Evolutionary conservation across 2,888 invertebrate species (phyloP).

Genomic region (Meteorus colon): DNA sequence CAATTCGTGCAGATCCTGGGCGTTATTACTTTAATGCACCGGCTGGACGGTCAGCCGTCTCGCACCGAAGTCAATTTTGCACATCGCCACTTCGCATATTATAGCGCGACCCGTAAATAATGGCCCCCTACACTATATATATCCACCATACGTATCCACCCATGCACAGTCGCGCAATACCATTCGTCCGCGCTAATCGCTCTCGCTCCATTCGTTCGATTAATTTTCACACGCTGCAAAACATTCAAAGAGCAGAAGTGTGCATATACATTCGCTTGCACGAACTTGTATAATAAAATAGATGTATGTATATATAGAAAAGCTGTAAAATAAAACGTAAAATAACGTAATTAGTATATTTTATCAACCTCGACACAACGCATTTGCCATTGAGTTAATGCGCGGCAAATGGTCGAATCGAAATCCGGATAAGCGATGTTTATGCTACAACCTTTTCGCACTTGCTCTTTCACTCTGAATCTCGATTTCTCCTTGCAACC

Average conservation of each 20-base stretch:
- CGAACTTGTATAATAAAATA: not conserved
- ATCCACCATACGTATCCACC: slow-evolving; percentile 20
- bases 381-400: slow-evolving; percentile 38
- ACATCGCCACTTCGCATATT: slow-evolving; percentile 51
- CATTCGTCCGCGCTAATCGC: slow-evolving; percentile 23
- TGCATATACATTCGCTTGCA: not conserved
- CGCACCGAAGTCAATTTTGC: slow-evolving; percentile 51
- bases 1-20: slow-evolving; percentile 33
- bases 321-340: slow-evolving; percentile 23
- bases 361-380: slow-evolving; percentile 30
- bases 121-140: slow-evolving; percentile 33
- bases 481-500: too few species aligned
- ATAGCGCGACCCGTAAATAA: slow-evolving; percentile 49
- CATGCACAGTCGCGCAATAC: slow-evolving; percentile 20
- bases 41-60: slow-evolving; percentile 47
- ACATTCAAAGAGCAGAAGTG: not conserved
- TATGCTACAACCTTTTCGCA: slow-evolving; percentile 39
- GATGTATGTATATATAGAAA: slow-evolving; percentile 1
- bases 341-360: slow-evolving; percentile 39
- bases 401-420: slow-evolving; percentile 38
- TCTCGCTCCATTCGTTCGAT: slow-evolving; percentile 33
- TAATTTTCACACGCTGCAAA: slow-evolving; percentile 25
- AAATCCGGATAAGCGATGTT: slow-evolving; percentile 43
- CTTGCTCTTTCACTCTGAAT: slow-evolving; percentile 10
- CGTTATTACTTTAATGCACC: slow-evolving; percentile 53